Evolutionary conservation across 2,797 vertebrate species (phyloP).

Genomic region (Philypnodon macrostomus): DNA sequence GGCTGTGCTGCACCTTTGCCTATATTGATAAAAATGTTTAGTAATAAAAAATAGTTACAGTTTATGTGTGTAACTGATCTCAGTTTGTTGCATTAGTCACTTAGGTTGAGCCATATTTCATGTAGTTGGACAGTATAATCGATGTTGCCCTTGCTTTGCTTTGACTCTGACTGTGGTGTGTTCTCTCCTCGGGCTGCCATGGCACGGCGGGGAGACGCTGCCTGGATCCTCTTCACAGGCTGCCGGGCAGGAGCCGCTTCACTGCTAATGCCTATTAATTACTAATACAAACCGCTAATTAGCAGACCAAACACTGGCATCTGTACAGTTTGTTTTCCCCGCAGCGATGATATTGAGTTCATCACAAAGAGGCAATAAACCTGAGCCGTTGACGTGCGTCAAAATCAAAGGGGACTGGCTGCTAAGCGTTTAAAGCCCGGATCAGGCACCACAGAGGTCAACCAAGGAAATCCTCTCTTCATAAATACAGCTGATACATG

Average conservation of each 20-base stretch:
- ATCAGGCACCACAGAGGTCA: constrained; percentile 31
- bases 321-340: constrained; percentile 69
- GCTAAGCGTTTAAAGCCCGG: constrained; percentile 39
- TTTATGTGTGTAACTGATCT: no score
- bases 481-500: constrained; percentile 10
- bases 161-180: constrained; percentile 31
- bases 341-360: constrained; percentile 66
- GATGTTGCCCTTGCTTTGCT: constrained; percentile 16
- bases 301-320: constrained; percentile 77
- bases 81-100: no score
- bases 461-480: constrained; percentile 25
- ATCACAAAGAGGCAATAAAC: constrained; percentile 67
- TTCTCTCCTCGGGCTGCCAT: constrained; percentile 35
- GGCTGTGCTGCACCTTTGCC: no score
- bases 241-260: constrained; percentile 61
- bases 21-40: no score
- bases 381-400: constrained; percentile 54
- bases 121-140: constrained; percentile 16
- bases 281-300: constrained; percentile 79
- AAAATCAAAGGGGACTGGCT: constrained; percentile 43
- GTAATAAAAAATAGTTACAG: no score
- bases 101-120: constrained; percentile 1
- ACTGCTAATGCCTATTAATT: constrained; percentile 78
- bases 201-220: constrained; percentile 42
- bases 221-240: constrained; percentile 70